A percentile compares a stretch with the other conserved stretches of the same genome.
phyloP scores from a whole-genome alignment of 2,797 vertebrate genomes.

The Novumbra hubbsi region DNA sequence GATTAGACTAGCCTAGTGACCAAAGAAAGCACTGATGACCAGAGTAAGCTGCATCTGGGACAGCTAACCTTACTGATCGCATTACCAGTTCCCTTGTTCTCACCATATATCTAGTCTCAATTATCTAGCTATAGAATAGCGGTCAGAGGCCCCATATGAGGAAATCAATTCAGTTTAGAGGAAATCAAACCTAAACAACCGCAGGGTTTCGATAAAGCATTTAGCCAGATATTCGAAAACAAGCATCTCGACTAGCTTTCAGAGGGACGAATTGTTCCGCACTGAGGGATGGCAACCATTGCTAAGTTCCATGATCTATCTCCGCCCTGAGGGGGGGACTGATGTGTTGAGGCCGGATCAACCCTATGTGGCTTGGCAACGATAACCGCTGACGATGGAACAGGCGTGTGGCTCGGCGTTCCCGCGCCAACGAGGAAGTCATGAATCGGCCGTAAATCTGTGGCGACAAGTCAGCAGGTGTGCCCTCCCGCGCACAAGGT shows the following conservation, averaged over 20 bases:
- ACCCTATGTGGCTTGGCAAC: background rate
- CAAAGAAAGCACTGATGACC: background rate
- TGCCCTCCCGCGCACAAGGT: background rate
- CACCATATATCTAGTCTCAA: background rate
- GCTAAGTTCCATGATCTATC: background rate
- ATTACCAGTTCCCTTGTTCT: background rate
- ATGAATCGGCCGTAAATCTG: background rate
- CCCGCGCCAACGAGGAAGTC: background rate
- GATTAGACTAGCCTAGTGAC: background rate
- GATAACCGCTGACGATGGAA: background rate
- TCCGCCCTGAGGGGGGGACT: background rate
- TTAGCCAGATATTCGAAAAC: background rate
- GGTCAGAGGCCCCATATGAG: background rate
- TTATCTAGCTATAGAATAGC: background rate
- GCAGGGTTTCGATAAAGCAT: background rate
- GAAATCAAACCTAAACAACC: background rate
- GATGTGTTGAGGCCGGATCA: background rate
- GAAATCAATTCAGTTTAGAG: background rate
- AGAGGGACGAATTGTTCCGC: background rate
- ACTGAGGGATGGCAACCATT: background rate
- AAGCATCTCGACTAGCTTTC: background rate
- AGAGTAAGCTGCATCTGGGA: background rate
- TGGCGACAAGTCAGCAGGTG: background rate
- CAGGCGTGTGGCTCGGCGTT: background rate
- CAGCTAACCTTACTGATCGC: background rate